Base-by-base conservation (phyloP, 2,113 vertebrate species). In the Phasianus colchicus region DNA sequence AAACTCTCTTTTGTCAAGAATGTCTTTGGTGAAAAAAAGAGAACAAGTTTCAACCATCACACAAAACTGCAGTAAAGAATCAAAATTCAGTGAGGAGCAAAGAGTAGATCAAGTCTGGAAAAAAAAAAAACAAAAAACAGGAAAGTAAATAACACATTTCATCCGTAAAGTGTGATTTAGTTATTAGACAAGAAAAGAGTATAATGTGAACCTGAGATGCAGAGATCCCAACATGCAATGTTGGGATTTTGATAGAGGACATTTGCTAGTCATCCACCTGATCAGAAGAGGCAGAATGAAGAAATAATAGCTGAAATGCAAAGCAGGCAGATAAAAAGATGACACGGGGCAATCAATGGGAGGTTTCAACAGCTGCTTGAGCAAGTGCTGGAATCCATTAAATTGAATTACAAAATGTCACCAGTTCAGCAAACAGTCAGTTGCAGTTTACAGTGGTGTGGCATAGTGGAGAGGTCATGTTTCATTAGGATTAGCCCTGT, bases 401-500 rank as follows among this genome's bases (percentile, higher is more conserved):
- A 29, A 86, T 15, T 72, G 34, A 18, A 81, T 83, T 88, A 72
- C 69, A 71, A 88, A 88, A 88, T 83, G 22, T 45, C 72, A 83
- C n/a, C 40, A 58, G 65, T 54, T 65, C 85, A 86, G 57, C 36
- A 83, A 76, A 47, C 72, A 91, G 52, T 60, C 57, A 74, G 30
- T 34, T 58, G 71, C 55, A 54, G 50, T 75, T 80, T 72, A 66
- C 1, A 78, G 47, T 4, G 43, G 30, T 69, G 75, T 48, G 43
- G 47, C 77, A 84, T 20, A 69, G 43, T 34, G 57, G 34, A 86
- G 29, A 67, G 72, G 65, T 83, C 61, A 61, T 29, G 50, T 88
- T 95, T 80, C 82, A 86, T 94, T 86, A 89, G 36, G 36, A 72
- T 91, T 88, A 86, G 47, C 55, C 24, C 57, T 75, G 30, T 55